phyloP scores from a whole-genome alignment of 1,140 invertebrate genomes.

The Linepithema humile region DNA sequence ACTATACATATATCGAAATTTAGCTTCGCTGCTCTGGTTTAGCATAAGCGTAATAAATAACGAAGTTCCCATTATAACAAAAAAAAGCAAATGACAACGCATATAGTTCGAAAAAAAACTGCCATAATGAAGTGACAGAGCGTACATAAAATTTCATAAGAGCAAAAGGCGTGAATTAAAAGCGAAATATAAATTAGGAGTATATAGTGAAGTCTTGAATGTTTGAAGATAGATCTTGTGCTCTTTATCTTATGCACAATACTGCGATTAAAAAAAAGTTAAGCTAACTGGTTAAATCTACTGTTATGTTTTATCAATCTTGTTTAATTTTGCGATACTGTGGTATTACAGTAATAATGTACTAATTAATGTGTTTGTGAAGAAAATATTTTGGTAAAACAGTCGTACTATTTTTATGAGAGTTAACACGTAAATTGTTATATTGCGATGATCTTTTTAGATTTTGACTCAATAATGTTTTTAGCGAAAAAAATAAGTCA shows the following conservation, averaged over 20 bases:
- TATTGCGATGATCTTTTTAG: too few relatives aligned
- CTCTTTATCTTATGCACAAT: constrained; percentile 23
- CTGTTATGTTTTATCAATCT: constrained; percentile 12
- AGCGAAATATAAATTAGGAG: neutral
- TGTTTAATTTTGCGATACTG: constrained; percentile 38
- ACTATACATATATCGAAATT: neutral
- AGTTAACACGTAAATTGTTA: too few relatives aligned
- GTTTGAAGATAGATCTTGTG: neutral
- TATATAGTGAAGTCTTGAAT: constrained; percentile 2
- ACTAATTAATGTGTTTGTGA: neutral
- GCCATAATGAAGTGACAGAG: constrained; percentile 27
- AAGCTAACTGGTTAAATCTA: neutral
- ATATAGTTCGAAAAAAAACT: constrained; percentile 8
- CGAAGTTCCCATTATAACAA: constrained; percentile 3
- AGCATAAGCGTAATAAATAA: constrained; percentile 7
- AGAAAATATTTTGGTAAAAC: neutral
- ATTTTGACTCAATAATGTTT: too few relatives aligned
- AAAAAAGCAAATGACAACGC: constrained; percentile 5
- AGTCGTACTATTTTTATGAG: too few relatives aligned
- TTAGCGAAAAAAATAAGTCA: too few relatives aligned
- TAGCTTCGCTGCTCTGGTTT: neutral
- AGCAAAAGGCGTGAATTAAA: neutral
- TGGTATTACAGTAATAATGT: neutral
- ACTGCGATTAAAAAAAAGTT: constrained; percentile 43
- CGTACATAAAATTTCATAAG: constrained; percentile 2